Conservation (phyloP, 2,113 vertebrate species). For the Diadophis punctatus region DNA sequence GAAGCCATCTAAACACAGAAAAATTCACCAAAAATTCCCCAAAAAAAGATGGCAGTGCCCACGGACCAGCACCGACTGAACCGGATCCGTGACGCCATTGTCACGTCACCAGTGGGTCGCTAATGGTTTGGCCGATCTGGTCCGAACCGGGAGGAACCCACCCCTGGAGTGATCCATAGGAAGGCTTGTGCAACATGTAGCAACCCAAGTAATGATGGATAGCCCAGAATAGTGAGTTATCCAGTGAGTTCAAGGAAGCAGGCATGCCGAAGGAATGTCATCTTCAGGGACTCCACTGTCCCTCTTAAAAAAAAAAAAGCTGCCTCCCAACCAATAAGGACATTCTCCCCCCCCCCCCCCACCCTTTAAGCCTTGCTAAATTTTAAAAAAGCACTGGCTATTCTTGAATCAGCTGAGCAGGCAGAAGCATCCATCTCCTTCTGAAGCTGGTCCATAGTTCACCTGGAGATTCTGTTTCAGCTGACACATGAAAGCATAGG, state of each 20-base stretch:
- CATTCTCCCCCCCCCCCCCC: fast-evolving
- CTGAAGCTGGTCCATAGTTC: not conserved
- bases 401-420: not conserved
- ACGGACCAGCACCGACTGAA: no score
- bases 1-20: no score
- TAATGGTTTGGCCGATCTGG: no score
- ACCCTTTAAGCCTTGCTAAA: not conserved
- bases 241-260: not conserved
- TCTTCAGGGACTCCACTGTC: not conserved
- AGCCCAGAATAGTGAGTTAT: not conserved
- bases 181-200: not conserved
- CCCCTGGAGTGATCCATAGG: no score
- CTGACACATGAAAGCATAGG: not conserved
- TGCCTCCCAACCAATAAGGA: not conserved
- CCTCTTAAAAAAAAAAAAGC: not conserved
- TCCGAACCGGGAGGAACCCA: no score
- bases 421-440: not conserved
- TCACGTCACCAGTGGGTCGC: no score
- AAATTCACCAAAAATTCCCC: no score
- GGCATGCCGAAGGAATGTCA: not conserved
- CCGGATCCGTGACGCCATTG: no score
- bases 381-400: not conserved
- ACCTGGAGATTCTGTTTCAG: not conserved
- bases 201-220: not conserved
- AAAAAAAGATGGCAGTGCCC: no score